Conservation (phyloP, 2,797 vertebrate genomes). For the Gallinago nigripennis region DNA sequence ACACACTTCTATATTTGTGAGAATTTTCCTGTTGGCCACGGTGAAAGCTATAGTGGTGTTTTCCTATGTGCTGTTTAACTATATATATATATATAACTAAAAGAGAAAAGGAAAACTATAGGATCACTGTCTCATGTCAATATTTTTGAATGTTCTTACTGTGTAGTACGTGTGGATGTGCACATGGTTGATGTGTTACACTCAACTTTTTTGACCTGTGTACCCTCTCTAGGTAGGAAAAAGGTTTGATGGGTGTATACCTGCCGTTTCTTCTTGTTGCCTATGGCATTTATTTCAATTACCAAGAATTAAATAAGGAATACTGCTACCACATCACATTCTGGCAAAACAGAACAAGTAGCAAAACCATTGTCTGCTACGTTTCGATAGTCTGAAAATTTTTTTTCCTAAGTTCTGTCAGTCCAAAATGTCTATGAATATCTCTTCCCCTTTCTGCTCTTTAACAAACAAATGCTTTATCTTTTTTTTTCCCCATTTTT, state of each 20-base stretch:
- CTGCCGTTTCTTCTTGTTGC: neutral
- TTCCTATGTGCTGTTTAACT: slow-evolving; percentile 74
- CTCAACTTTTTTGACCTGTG: neutral
- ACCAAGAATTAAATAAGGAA: neutral
- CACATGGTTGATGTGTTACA: slow-evolving; percentile 31
- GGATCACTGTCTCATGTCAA: slow-evolving; percentile 31
- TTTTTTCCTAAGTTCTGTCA: neutral
- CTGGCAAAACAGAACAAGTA: neutral
- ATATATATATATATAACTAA: slow-evolving; percentile 21
- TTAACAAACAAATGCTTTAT: neutral
- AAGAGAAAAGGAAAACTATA: slow-evolving; percentile 37
- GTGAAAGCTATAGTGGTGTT: slow-evolving; percentile 72
- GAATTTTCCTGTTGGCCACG: slow-evolving; percentile 58
- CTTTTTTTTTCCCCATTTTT: neutral
- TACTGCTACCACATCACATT: neutral
- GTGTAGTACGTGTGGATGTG: slow-evolving; percentile 53
- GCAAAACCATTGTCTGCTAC: neutral
- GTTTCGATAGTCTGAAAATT: neutral
- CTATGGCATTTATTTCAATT: neutral
- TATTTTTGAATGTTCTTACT: slow-evolving; percentile 62
- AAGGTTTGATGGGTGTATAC: neutral
- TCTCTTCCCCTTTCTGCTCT: slow-evolving; percentile 5
- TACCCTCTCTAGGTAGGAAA: neutral
- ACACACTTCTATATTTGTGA: slow-evolving; percentile 70
- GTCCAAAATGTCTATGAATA: neutral